Conservation (phyloP, 2,113 vertebrate species). For the Donacobius atricapilla region DNA sequence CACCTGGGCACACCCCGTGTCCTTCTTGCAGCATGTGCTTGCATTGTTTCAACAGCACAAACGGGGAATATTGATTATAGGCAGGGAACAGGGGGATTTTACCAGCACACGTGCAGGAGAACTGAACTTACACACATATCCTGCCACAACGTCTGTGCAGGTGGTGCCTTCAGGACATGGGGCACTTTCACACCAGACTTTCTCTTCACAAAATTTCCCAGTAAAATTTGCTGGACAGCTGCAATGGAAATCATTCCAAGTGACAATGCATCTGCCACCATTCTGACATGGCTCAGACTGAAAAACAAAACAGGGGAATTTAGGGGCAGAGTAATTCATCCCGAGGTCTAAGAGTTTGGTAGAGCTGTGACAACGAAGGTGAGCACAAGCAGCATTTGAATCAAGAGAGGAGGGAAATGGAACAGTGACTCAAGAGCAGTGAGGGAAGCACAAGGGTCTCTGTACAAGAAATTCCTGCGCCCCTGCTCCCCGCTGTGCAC, state of each 20-base stretch:
- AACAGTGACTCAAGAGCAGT: neutral
- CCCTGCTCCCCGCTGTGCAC: neutral
- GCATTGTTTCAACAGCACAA: neutral
- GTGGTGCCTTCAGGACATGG: constrained; percentile 78
- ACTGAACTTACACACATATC: constrained; percentile 88
- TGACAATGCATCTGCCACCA: constrained; percentile 82
- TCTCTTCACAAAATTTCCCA: constrained; percentile 84
- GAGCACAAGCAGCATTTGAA: neutral
- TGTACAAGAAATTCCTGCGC: neutral
- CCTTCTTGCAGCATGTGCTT: neutral
- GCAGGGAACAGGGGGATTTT: neutral
- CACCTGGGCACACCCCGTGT: neutral
- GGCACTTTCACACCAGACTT: constrained; percentile 83
- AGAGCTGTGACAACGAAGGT: neutral
- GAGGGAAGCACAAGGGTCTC: neutral
- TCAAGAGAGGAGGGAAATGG: neutral
- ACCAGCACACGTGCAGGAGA: neutral
- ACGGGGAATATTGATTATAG: neutral
- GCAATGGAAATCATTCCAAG: constrained; percentile 95
- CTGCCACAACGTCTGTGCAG: constrained; percentile 83
- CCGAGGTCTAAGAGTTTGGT: neutral
- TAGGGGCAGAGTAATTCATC: neutral
- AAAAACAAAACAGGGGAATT: neutral
- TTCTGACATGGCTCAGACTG: constrained; percentile 87
- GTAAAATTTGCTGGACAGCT: constrained; percentile 83